Base-by-base conservation (phyloP, 2,888 invertebrate species). In the Lapara coniferarum region DNA sequence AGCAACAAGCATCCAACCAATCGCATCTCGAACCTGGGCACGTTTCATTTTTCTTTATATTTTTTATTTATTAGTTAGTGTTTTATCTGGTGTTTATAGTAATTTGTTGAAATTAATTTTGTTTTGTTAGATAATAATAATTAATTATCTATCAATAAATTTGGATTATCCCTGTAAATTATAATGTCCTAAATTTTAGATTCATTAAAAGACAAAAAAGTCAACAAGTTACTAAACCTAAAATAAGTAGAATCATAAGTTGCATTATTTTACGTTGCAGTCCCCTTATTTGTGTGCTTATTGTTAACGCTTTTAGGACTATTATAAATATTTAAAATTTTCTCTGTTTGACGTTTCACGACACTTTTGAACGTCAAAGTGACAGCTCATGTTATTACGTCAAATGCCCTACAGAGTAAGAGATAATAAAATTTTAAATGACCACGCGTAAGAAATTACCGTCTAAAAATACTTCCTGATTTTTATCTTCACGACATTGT, bases 1-100 rank as follows among this genome's bases (percentile, higher is more conserved):
- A 97, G 95, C 97, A 97, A 95, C 95, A 94, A 95, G 95, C 95
- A 94, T 95, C 95, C 91, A 94, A 94, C 92, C 94, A 94, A 92
- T 96, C 96, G 95, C 96, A 96, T 95, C 96, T 97, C 95, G 97
- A 97, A 96, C 97, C 97, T 95, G 97, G 97, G 97, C 97, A 97
- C 96, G 97, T 96, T 95, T 93, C 95, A 94, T 95, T 93, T 92
- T 92, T 89, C 85, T 88, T 88, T 91, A 89, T 89, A 88, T 89
- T 91, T 91, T 89, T 91, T 88, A 87, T 88, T 92, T 91, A 89
- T 85, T 79, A 85, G 78, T 85, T 85, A 82, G 78, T 81, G 75
- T 73, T 84, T 84, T 79, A 73, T 77, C 67, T 77, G 58, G 57
- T 69, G 71, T 69, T 71, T 78, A 78, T 80, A 76, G 76, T 81